Evolutionary conservation across 2,797 vertebrate species (phyloP), one percentile per base, ranked within the genome.

Genomic region (Melanotaenia pygmaea): DNA sequence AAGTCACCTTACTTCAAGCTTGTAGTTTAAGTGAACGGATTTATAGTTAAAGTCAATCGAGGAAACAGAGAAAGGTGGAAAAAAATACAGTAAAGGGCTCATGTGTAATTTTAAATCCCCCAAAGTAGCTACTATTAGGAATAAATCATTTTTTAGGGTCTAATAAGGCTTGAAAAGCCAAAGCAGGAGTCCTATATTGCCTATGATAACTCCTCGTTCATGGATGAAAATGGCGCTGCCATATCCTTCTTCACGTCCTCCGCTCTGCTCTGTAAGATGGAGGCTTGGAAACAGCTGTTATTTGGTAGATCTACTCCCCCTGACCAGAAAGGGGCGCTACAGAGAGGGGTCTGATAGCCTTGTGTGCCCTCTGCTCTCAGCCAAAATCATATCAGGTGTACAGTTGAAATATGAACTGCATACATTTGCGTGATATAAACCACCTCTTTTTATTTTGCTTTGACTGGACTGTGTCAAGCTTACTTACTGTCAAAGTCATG

Each of bases 281-380:
- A 92, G 91, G 91, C 84, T 82, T 67, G 59, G 64, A 80, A 82
- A 85, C 91, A 91, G 92, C 93, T 93, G 93, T 92, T 89, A 80
- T 82, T 65, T 7, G 76, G 78, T 64, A 80, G 76, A 70, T 80
- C 84, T 89, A 79, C 80, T 82, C 70, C 76, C 87, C 87, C 86
- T 77, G 71, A 75, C 91, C 93, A 90, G 89, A 81, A 67, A 79
- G 91, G 87, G 91, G 93, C 89, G 88, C 92, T 91, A 89, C 86
- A 84, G 90, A 88, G 90, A 82, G 78, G 40, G 28, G 53, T 77
- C 77, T 85, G 80, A 82, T 80, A 68, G 64, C 80, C 64, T 59
- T 35, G 26, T 10, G 53, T 80, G 80, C 69, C 84, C 79, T 71
- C 43, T 58, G 59, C 69, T 73, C 64, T 78, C 76, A 64, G 35